Percentiles rank a stretch among this genome's conserved stretches.
phyloP scores from a whole-genome alignment of 1,140 invertebrate genomes.

The Phthorimaea operculella region DNA sequence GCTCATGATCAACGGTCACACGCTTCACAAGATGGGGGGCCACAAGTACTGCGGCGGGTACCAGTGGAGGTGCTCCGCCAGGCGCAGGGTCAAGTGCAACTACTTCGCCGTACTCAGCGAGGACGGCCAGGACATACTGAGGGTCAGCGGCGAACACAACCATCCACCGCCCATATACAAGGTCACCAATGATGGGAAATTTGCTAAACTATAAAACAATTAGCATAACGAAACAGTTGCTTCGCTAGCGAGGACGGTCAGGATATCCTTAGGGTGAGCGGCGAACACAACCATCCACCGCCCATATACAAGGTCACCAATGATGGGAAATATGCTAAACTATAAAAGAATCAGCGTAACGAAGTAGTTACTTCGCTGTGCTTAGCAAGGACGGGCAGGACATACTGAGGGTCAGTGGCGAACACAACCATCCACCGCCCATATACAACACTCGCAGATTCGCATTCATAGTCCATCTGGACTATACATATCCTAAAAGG shows the following conservation, averaged over 20 bases:
- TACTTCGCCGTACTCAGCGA: slow-evolving; percentile 22
- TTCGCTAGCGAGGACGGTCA: too few relatives aligned
- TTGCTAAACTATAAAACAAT: slow-evolving; percentile 13
- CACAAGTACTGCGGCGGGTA: slow-evolving; percentile 13
- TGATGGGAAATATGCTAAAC: slow-evolving; percentile 22
- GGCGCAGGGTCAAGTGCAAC: slow-evolving; percentile 21
- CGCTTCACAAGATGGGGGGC: slow-evolving; percentile 22
- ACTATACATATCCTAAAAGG: too few relatives aligned
- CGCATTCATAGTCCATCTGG: too few relatives aligned
- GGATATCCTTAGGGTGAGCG: too few relatives aligned
- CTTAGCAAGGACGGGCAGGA: slow-evolving; percentile 15
- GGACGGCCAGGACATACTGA: slow-evolving; percentile 6
- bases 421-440: slow-evolving; percentile 14
- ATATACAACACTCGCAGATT: too few relatives aligned
- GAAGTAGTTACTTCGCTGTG: slow-evolving; percentile 21
- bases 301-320: too few relatives aligned
- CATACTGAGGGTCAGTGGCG: background rate
- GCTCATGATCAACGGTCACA: slow-evolving; percentile 26
- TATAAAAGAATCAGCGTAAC: too few relatives aligned
- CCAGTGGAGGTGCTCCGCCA: slow-evolving; percentile 26
- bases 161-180: slow-evolving; percentile 8
- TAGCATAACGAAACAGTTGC: too few relatives aligned
- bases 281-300: too few relatives aligned
- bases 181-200: slow-evolving; percentile 11
- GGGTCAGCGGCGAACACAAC: slow-evolving; percentile 7